Conservation (phyloP, 2,797 vertebrate genomes). For the Hippocampus kuda region DNA sequence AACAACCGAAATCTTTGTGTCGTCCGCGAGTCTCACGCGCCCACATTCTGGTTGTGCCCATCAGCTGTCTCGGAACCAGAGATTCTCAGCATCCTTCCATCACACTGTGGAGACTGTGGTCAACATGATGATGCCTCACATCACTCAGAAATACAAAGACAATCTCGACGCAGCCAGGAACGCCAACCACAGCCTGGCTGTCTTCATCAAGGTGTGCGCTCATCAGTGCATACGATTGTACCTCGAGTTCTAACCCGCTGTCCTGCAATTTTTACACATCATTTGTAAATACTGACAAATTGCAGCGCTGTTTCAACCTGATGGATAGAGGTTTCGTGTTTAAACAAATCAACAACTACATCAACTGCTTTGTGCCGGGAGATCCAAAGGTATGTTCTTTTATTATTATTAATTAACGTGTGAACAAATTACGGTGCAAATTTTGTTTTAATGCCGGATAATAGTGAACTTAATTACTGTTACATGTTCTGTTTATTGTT, state of each 20-base stretch:
- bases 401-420: neutral
- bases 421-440: neutral
- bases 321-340: constrained; percentile 97
- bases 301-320: constrained; percentile 90
- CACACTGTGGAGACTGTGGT: constrained; percentile 93
- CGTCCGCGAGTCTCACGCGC: neutral
- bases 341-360: constrained; percentile 98
- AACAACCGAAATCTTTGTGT: neutral
- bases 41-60: constrained; percentile 7
- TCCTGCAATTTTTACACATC: neutral
- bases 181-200: constrained; percentile 92
- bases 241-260: neutral
- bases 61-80: constrained; percentile 90
- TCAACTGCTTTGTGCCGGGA: constrained; percentile 90
- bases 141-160: constrained; percentile 97
- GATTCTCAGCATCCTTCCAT: constrained; percentile 90
- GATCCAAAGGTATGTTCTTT: constrained; percentile 79
- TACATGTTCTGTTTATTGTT: constrained; percentile 6
- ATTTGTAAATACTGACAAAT: neutral
- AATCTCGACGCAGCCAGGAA: constrained; percentile 92
- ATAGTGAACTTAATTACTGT: neutral
- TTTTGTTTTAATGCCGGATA: neutral
- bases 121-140: constrained; percentile 94
- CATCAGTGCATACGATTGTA: too few relatives aligned
- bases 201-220: constrained; percentile 86